Evolutionary conservation across 2,797 vertebrate genomes (phyloP).

Genomic region (Menidia menidia): DNA sequence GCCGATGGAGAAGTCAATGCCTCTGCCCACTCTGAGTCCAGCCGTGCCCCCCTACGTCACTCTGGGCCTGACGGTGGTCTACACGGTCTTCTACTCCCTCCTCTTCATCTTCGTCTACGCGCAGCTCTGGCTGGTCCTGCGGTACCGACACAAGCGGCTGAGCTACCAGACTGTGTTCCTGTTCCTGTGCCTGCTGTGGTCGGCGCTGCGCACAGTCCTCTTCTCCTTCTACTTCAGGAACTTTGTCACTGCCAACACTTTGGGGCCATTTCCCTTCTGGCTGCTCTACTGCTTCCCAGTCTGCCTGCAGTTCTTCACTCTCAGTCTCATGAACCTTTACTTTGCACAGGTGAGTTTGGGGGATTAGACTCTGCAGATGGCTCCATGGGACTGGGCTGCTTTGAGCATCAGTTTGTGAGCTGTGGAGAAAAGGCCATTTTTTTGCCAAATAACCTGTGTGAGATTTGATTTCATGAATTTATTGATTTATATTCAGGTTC

Average conservation of each 20-base stretch:
- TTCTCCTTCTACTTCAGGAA: slow-evolving; percentile 98
- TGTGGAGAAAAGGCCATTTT: no score
- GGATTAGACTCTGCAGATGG: background rate
- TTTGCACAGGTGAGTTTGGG: slow-evolving; percentile 90
- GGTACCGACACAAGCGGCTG: slow-evolving; percentile 93
- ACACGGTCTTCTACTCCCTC: slow-evolving; percentile 93
- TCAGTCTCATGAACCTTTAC: slow-evolving; percentile 97
- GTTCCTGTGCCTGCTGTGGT: slow-evolving; percentile 96
- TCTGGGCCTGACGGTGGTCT: slow-evolving; percentile 91
- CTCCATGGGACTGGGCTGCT: background rate
- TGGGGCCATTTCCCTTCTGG: slow-evolving; percentile 95
- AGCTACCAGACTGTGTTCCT: slow-evolving; percentile 98
- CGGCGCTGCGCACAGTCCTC: slow-evolving; percentile 92
- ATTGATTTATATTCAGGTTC: no score
- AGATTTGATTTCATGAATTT: no score
- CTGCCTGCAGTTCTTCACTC: slow-evolving; percentile 98
- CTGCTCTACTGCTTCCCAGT: slow-evolving; percentile 97
- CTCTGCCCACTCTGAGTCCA: slow-evolving; percentile 88
- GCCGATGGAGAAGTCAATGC: slow-evolving; percentile 50
- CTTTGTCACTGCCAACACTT: slow-evolving; percentile 90
- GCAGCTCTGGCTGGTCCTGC: slow-evolving; percentile 96
- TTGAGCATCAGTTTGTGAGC: background rate
- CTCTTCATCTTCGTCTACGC: slow-evolving; percentile 93
- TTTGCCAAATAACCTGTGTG: no score
- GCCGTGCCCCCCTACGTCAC: slow-evolving; percentile 93